A percentile compares a stretch with the other conserved stretches of the same genome.
phyloP scores from a whole-genome alignment of 2,888 invertebrate species.

The Cryptophagus acutangulus region DNA sequence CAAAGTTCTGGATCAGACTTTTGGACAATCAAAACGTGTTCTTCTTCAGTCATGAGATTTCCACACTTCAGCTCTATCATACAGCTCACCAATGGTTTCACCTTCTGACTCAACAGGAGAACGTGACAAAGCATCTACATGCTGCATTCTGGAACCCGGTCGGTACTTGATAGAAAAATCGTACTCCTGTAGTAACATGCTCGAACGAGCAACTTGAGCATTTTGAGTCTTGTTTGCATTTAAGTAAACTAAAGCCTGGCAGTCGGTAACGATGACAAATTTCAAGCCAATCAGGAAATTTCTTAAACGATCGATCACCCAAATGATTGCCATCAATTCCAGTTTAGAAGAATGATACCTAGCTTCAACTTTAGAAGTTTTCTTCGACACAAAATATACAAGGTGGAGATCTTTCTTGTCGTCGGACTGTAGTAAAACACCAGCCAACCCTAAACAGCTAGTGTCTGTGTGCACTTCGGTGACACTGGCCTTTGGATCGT shows the following conservation, averaged over 20 bases:
- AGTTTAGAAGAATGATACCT: slow-evolving; percentile 28
- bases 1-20: slow-evolving; percentile 14
- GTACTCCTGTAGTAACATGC: slow-evolving; percentile 22
- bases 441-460: background rate
- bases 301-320: slow-evolving; percentile 25
- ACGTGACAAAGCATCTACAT: slow-evolving; percentile 28
- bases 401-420: too few species aligned
- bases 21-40: slow-evolving; percentile 15
- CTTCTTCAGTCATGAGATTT: slow-evolving; percentile 14
- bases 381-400: slow-evolving; percentile 23
- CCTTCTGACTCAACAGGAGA: slow-evolving; percentile 17
- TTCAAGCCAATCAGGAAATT: slow-evolving; percentile 20
- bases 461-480: background rate
- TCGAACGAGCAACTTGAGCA: slow-evolving; percentile 27
- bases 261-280: slow-evolving; percentile 26
- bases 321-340: slow-evolving; percentile 29
- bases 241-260: slow-evolving; percentile 27
- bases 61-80: slow-evolving; percentile 11
- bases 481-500: background rate
- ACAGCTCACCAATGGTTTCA: slow-evolving; percentile 13
- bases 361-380: slow-evolving; percentile 26
- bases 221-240: slow-evolving; percentile 27
- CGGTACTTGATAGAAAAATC: slow-evolving; percentile 24
- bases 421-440: too few species aligned
- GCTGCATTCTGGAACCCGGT: slow-evolving; percentile 24